A percentile compares a stretch with the other conserved stretches of the same genome.
phyloP scores from a whole-genome alignment of 2,888 invertebrate species.

The Cheilosia variabilis region DNA sequence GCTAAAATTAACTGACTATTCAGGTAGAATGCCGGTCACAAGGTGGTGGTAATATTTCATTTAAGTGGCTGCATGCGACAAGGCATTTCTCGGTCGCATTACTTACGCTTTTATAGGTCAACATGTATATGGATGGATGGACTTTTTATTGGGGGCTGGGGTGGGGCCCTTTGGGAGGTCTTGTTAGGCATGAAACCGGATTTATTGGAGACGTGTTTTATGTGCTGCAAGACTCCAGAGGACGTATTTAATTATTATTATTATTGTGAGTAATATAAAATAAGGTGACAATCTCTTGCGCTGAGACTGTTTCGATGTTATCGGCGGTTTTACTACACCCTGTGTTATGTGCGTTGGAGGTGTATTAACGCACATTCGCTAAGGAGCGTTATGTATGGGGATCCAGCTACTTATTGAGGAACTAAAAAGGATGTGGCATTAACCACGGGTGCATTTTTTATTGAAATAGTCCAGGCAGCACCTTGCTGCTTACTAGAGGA shows the following conservation, averaged over 20 bases:
- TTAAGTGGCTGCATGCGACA: conserved; percentile 18
- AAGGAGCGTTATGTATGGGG: no score
- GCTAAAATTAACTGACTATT: conserved; percentile 53
- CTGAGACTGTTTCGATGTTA: conserved; percentile 21
- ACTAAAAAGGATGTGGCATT: no score
- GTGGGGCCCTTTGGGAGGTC: neutral
- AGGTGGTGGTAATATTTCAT: neutral
- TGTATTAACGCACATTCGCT: conserved; percentile 4
- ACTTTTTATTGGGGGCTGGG: conserved; percentile 6
- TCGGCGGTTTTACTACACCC: conserved; percentile 12
- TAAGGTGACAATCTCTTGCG: conserved; percentile 35
- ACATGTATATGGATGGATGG: neutral
- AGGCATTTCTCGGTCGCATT: conserved; percentile 25
- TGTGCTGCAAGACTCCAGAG: conserved; percentile 9
- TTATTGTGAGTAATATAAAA: conserved; percentile 26
- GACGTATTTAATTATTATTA: conserved; percentile 7
- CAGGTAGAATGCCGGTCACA: conserved; percentile 36
- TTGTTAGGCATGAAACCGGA: conserved; percentile 27
- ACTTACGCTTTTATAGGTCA: conserved; percentile 52
- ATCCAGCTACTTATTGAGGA: no score
- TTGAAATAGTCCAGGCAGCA: no score
- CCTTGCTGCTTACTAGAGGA: no score
- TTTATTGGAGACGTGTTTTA: conserved; percentile 36
- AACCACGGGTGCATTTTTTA: no score
- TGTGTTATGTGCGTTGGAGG: neutral